Base-by-base conservation (phyloP, 1,140 invertebrate species). In the Goniozus legneri region DNA sequence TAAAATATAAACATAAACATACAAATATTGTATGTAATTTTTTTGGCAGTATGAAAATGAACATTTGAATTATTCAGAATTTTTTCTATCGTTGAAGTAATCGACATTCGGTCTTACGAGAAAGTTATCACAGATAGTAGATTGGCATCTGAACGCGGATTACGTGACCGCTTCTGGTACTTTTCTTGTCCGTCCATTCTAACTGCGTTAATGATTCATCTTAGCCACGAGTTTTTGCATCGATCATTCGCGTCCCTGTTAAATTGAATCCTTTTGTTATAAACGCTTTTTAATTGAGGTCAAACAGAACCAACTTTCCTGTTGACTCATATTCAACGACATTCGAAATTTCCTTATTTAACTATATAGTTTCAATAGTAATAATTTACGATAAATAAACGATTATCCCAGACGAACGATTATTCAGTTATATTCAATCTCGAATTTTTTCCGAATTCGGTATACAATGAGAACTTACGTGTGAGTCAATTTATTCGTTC, bases 71-170 rank as follows among this genome's bases (percentile, higher is more conserved):
- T 14, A 3, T 20, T 6, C 15, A 20, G 15, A 1, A 12, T 3
- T 21, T 21, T 8, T 8, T 2, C 2, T 10, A 3, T 37, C 2
- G 15, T 3, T 27, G 13, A 51, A 42, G 38, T 46, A 32, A 1
- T 15, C 13, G 35, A 16, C 7, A 34, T 14, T 2, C 13, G 8
- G 8, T 16, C 75, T 76, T 73, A 80, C 80, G 68, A 62, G 59
- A 79, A 81, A 30, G 77, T 79, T 34, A 80, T 47, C 24, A 78
- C 63, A 19, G 80, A 80, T 3, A 81, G 45, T 21, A 69, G 60
- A 52, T 79, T 80, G 10, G 77, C 73, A 46, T 64, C 73, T 36
- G 76, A 71, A 24, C 80, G 65, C 3, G 79, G 80, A 68, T 80
- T 77, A n/a, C 27, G 69, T 67, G 21, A 69, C 58, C 64, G 64